These are phyloP conservation scores for Scaeva pyrastri DNA, from an alignment of 2,888 invertebrate genomes.

Conservation along the genomic window DNA sequence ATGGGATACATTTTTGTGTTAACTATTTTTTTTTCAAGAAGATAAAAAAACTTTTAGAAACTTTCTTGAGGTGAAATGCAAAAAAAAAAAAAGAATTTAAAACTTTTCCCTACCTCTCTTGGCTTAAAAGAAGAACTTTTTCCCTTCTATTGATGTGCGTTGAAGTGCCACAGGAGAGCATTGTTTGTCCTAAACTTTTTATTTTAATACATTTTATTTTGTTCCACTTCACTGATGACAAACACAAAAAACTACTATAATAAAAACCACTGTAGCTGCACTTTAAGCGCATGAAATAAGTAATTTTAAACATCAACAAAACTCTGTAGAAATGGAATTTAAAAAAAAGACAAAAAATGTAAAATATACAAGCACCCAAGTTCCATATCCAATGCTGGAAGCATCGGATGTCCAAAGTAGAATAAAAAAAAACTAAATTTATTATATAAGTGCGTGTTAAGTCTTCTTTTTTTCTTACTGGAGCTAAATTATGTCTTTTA, in stretches of 20 bases:
- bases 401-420: slow-evolving; percentile 1
- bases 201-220: slow-evolving; percentile 42
- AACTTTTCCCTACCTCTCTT: slow-evolving; percentile 15
- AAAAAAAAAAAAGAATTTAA: slow-evolving; percentile 16
- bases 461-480: slow-evolving; percentile 46
- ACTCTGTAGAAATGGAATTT: slow-evolving; percentile 66
- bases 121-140: slow-evolving; percentile 22
- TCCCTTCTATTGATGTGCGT: slow-evolving; percentile 14
- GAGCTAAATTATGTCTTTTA: slow-evolving; percentile 57
- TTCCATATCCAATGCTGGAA: slow-evolving; percentile 10
- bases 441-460: slow-evolving; percentile 37
- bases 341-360: not conserved
- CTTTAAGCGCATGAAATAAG: slow-evolving; percentile 58
- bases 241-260: not conserved
- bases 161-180: slow-evolving; percentile 63
- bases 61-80: slow-evolving; percentile 7
- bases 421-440: slow-evolving; percentile 9
- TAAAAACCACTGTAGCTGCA: slow-evolving; percentile 64
- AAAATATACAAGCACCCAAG: not conserved
- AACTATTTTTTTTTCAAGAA: slow-evolving; percentile 19
- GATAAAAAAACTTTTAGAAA: slow-evolving; percentile 18
- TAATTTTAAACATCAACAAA: slow-evolving; percentile 66
- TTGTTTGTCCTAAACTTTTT: slow-evolving; percentile 46
- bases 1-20: slow-evolving; percentile 52
- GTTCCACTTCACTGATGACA: slow-evolving; percentile 41